Percentiles rank a stretch among this genome's conserved stretches.
These are phyloP conservation scores for Kradibia gibbosae DNA, from an alignment of 1,140 invertebrate genomes.

Conservation along the genomic window DNA sequence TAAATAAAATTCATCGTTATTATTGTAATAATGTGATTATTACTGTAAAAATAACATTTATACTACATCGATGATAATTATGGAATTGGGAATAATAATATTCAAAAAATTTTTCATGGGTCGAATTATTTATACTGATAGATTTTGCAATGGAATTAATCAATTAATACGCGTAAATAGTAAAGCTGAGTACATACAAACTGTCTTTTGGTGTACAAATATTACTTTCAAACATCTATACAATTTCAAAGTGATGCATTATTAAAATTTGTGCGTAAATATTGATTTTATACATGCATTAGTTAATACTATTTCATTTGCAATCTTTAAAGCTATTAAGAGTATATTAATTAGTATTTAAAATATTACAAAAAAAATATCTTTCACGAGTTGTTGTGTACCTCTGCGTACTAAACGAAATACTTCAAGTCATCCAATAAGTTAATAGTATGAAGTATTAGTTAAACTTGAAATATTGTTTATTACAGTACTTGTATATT, in stretches of 20 bases:
- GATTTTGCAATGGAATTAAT: too few species aligned
- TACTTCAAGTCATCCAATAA: constrained; percentile 23
- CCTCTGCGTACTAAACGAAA: neutral
- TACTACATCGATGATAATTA: too few species aligned
- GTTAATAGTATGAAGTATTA: neutral
- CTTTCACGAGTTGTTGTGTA: neutral
- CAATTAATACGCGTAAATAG: too few species aligned
- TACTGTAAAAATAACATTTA: too few species aligned
- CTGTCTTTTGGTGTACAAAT: neutral
- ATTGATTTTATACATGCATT: neutral
- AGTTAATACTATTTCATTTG: neutral
- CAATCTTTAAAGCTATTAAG: neutral
- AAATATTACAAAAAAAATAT: neutral
- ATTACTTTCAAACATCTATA: neutral
- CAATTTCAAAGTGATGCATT: neutral
- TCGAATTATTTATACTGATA: too few species aligned
- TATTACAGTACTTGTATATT: constrained; percentile 1
- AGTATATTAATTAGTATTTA: constrained; percentile 7
- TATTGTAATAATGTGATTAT: too few species aligned
- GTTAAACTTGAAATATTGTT: constrained; percentile 7
- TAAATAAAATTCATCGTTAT: too few species aligned
- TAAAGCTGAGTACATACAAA: neutral
- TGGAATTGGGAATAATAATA: too few species aligned
- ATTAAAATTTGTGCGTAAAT: neutral
- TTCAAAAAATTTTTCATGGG: too few species aligned